Percentiles rank a stretch among this genome's conserved stretches.
phyloP scores from a whole-genome alignment of 2,888 invertebrate genomes.

The Oligia latruncula region DNA sequence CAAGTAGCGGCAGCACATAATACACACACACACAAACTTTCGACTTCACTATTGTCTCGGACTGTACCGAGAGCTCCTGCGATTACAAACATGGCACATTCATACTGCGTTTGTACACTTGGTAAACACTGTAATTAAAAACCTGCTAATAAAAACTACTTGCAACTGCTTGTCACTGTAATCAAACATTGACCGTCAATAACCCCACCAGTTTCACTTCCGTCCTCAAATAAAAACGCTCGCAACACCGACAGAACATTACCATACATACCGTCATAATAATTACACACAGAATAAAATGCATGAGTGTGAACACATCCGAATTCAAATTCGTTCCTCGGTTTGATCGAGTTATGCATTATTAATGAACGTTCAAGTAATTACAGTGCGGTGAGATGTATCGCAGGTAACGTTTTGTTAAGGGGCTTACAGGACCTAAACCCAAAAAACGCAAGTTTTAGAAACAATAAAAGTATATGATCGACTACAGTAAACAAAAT shows the following conservation, averaged over 20 bases:
- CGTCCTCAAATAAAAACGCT: constrained; percentile 32
- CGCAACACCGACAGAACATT: constrained; percentile 44
- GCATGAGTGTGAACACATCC: constrained; percentile 66
- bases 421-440: too few species aligned
- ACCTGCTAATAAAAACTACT: constrained; percentile 2
- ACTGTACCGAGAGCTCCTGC: background rate
- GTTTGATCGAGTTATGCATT: constrained; percentile 89
- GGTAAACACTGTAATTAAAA: constrained; percentile 9
- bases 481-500: too few species aligned
- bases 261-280: constrained; percentile 55
- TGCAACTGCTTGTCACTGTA: constrained; percentile 34
- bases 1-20: background rate
- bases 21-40: background rate
- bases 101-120: background rate
- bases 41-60: background rate
- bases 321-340: constrained; percentile 68
- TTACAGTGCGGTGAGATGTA: constrained; percentile 85
- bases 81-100: background rate
- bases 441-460: too few species aligned
- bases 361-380: constrained; percentile 87
- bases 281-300: constrained; percentile 61
- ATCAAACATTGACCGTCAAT: constrained; percentile 29
- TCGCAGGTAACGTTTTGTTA: constrained; percentile 69
- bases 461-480: too few species aligned
- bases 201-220: constrained; percentile 35